Conservation (phyloP, 2,888 invertebrate species). For the Pachydiplax longipennis region DNA sequence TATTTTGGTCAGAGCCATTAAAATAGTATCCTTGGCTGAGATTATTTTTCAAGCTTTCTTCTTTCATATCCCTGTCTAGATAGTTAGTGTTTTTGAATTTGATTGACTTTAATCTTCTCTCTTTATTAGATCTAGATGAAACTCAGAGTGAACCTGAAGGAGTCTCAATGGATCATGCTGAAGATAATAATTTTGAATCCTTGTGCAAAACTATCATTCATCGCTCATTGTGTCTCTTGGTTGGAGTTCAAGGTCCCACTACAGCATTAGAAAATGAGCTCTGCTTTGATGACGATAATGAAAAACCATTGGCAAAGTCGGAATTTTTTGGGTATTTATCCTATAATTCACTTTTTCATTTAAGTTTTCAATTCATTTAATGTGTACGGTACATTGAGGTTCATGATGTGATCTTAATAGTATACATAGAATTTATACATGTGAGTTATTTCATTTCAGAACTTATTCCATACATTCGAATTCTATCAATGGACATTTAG, state of each 20-base stretch:
- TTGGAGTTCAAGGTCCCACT: conserved; percentile 61
- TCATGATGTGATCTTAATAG: not conserved
- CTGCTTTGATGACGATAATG: conserved; percentile 50
- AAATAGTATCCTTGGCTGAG: not conserved
- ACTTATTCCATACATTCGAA: not conserved
- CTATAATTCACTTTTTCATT: not conserved
- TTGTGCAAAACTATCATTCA: conserved; percentile 61
- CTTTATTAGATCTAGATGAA: conserved; percentile 47
- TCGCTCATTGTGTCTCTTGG: conserved; percentile 63
- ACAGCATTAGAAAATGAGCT: conserved; percentile 43
- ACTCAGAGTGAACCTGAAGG: conserved; percentile 48
- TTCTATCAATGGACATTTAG: conserved; percentile 46
- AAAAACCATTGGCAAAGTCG: conserved; percentile 49
- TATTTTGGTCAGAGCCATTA: not conserved
- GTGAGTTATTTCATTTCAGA: not conserved
- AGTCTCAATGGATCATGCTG: not conserved
- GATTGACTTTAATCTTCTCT: too few relatives aligned
- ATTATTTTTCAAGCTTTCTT: too few relatives aligned
- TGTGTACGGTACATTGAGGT: not conserved
- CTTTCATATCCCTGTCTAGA: too few relatives aligned
- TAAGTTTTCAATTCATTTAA: not conserved
- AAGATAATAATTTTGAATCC: conserved; percentile 53
- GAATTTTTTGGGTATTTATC: conserved; percentile 3
- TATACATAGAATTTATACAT: not conserved
- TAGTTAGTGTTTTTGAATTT: too few relatives aligned